Evolutionary conservation across 2,797 vertebrate species (phyloP).

Genomic region (Sarcophilus harrisii): DNA sequence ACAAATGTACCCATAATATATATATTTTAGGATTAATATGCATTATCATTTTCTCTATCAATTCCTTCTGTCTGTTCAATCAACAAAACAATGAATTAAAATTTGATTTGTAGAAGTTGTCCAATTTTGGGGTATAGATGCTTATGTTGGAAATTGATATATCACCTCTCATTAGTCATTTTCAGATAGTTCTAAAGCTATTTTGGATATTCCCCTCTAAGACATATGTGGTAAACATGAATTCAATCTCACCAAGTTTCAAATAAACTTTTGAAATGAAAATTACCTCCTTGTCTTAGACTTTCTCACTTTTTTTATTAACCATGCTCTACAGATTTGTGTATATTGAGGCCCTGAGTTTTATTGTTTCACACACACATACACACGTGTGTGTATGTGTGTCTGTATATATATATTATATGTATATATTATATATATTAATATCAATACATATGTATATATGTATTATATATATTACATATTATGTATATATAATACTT

Average conservation of each 20-base stretch:
- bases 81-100: background rate
- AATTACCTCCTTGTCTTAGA: background rate
- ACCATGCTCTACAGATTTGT: background rate
- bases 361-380: background rate
- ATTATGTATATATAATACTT: background rate
- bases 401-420: too few species aligned
- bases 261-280: background rate
- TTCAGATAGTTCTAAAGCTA: background rate
- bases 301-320: background rate
- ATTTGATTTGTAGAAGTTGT: background rate
- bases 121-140: background rate
- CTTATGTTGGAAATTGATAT: background rate
- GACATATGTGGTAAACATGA: background rate
- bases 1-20: background rate
- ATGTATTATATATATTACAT: too few species aligned
- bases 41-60: background rate
- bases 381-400: background rate
- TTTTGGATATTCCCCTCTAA: background rate
- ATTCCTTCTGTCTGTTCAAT: background rate
- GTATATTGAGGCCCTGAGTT: background rate
- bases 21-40: background rate
- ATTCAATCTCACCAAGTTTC: background rate
- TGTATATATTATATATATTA: too few species aligned
- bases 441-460: too few species aligned
- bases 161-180: background rate